Percentiles rank a stretch among this genome's conserved stretches.
Conservation (phyloP, 2,888 invertebrate genomes). For the Amitus sp. region DNA sequence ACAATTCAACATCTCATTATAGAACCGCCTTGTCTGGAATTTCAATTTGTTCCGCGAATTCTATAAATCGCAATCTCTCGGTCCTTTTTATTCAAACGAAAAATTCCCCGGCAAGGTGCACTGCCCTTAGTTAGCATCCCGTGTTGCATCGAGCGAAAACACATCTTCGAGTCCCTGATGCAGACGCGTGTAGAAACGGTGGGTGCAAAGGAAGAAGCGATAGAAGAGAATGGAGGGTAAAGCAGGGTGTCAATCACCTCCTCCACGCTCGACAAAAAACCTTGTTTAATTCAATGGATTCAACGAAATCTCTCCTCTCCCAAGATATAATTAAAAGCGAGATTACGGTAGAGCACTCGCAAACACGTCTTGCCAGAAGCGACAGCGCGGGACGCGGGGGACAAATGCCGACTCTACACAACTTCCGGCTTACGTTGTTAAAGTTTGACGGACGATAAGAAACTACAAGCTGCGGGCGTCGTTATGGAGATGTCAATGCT, state of each 20-base stretch:
- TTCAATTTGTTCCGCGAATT: too few species aligned
- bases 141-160: background rate
- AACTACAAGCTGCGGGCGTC: slow-evolving; percentile 30
- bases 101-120: background rate
- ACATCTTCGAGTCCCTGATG: slow-evolving; percentile 23
- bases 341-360: too few species aligned
- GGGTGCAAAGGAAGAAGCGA: slow-evolving; percentile 30
- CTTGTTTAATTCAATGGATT: too few species aligned
- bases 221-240: slow-evolving; percentile 35
- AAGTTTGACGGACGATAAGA: slow-evolving; percentile 33
- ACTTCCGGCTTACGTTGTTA: slow-evolving; percentile 36
- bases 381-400: slow-evolving; percentile 7
- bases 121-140: background rate
- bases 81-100: too few species aligned
- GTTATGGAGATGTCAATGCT: slow-evolving; percentile 14
- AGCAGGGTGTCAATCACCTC: slow-evolving; percentile 28
- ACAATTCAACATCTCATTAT: too few species aligned
- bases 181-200: slow-evolving; percentile 17
- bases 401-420: slow-evolving; percentile 21
- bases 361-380: slow-evolving; percentile 17
- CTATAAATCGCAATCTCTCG: too few species aligned
- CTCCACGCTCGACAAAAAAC: too few species aligned
- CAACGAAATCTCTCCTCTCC: too few species aligned
- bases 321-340: slow-evolving; percentile 36
- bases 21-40: too few species aligned